Base-by-base conservation (phyloP, 2,113 vertebrate species). In the Sapayoa aenigma region DNA sequence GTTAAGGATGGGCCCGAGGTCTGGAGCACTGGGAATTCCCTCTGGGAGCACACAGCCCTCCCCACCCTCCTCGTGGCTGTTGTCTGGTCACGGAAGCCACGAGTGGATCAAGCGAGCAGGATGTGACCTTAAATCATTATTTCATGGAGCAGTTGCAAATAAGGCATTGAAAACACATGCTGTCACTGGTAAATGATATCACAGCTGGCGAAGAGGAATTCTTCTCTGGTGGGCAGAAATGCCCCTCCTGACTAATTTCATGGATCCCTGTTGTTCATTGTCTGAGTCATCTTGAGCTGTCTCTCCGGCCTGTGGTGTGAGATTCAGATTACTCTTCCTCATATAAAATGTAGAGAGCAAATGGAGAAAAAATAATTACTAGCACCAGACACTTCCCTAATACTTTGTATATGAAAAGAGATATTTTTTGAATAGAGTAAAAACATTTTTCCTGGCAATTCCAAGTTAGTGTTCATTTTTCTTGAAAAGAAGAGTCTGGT, bases 161-260 rank as follows among this genome's bases (percentile, higher is more conserved):
- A 67, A 63, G 72, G 85, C 87, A 81, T 31, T 88, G 90, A 8
- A 78, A 94, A 60, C 79, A 94, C 50, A 80, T 27, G 67, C 67
- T 83, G 90, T 67, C 91, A 42, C 23, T 89, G 77, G 55, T 88
- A 71, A 83, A 41, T 63, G 93, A 69, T 88, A 84, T 67, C 93
- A 93, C 94, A 95, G 94, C 81, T 95, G 94, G 92, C 30, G 24
- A 44, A 41, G 52, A 83, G 71, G 93, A 78, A 85, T 86, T 95
- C 92, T 94, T 16, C 92, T 94, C 79, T 78, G 96, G 71, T 93
- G 94, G 91, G 89, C 93, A 96, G 76, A 93, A 94, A 65, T 83
- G 71, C 60, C 55, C 62, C 82, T 95, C 72, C 82, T 80, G 74
- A 44, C 75, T 81, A 39, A 27, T 60, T 74, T 14, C 1, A 6